These are phyloP conservation scores for Oxyruncus cristatus DNA, from an alignment of 2,113 vertebrate species.

Conservation along the genomic window DNA sequence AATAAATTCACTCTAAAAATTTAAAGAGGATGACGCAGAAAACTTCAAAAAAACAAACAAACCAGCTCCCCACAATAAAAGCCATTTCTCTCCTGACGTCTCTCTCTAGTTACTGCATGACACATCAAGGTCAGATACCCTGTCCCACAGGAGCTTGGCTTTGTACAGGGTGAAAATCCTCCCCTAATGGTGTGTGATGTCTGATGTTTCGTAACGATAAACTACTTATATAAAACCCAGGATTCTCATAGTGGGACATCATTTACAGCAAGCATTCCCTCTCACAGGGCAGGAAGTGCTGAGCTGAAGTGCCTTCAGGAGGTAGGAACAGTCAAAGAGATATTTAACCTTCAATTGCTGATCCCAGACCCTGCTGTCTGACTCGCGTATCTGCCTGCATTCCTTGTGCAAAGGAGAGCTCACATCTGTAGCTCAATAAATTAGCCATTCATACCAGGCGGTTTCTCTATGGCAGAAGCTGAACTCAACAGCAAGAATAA, in stretches of 20 bases:
- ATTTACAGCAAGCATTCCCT: neutral
- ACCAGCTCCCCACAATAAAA: slow-evolving; percentile 28
- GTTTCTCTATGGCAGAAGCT: slow-evolving; percentile 14
- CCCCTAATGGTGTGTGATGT: neutral
- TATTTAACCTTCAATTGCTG: neutral
- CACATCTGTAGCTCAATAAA: slow-evolving; percentile 25
- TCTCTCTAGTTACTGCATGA: slow-evolving; percentile 2
- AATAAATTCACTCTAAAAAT: slow-evolving; percentile 63
- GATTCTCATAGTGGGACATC: neutral
- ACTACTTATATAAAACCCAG: neutral
- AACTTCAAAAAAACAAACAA: slow-evolving; percentile 24
- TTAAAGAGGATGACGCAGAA: slow-evolving; percentile 61
- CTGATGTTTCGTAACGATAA: neutral
- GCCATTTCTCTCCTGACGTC: slow-evolving; percentile 27
- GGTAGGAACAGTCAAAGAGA: neutral
- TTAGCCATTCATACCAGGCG: slow-evolving; percentile 6
- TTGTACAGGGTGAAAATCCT: neutral
- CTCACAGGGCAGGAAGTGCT: neutral
- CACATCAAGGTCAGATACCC: slow-evolving; percentile 53
- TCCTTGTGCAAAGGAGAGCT: neutral
- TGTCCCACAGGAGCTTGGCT: neutral
- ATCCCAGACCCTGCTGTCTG: neutral
- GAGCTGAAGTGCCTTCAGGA: neutral
- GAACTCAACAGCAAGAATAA: slow-evolving; percentile 27
- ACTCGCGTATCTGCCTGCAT: neutral